phyloP scores from a whole-genome alignment of 2,113 vertebrate genomes.

The Speoplatyrhinus poulsoni region DNA sequence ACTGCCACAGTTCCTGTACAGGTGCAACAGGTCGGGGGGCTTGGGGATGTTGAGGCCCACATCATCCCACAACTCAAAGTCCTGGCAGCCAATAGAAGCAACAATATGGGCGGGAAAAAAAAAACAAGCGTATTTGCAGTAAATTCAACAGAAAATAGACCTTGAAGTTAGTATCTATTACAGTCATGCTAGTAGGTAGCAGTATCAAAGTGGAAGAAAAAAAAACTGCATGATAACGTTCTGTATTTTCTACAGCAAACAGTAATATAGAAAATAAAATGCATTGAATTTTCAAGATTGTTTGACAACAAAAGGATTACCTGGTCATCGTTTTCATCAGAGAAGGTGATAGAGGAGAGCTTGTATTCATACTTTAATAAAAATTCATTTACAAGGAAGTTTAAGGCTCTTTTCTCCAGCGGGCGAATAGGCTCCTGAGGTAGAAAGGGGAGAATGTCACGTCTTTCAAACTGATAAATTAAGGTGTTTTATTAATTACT shows the following conservation, averaged over 20 bases:
- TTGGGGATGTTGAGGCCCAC: conserved; percentile 98
- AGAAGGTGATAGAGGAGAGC: conserved; percentile 98
- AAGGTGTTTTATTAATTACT: conserved; percentile 3
- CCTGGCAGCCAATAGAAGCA: conserved; percentile 71
- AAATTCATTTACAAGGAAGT: conserved; percentile 99
- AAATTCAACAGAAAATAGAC: too few relatives aligned
- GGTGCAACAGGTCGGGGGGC: conserved; percentile 91
- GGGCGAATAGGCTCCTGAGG: conserved; percentile 92
- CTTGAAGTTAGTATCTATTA: too few relatives aligned
- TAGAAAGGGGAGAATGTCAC: conserved; percentile 18
- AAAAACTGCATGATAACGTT: too few relatives aligned
- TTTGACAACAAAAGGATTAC: conserved; percentile 69
- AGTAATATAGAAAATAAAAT: too few relatives aligned
- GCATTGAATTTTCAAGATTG: too few relatives aligned
- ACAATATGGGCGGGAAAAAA: not conserved
- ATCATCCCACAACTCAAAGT: conserved; percentile 99
- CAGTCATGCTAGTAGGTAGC: too few relatives aligned
- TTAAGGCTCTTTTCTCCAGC: conserved; percentile 99
- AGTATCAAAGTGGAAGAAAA: too few relatives aligned
- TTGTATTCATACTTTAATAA: conserved; percentile 98
- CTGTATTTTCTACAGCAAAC: too few relatives aligned
- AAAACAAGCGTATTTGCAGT: not conserved
- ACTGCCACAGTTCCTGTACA: conserved; percentile 91
- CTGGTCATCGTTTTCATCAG: conserved; percentile 99
- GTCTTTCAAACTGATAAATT: conserved; percentile 14